These are phyloP conservation scores for Tenthredo amoena DNA, from an alignment of 2,888 invertebrate species.

Conservation along the genomic window DNA sequence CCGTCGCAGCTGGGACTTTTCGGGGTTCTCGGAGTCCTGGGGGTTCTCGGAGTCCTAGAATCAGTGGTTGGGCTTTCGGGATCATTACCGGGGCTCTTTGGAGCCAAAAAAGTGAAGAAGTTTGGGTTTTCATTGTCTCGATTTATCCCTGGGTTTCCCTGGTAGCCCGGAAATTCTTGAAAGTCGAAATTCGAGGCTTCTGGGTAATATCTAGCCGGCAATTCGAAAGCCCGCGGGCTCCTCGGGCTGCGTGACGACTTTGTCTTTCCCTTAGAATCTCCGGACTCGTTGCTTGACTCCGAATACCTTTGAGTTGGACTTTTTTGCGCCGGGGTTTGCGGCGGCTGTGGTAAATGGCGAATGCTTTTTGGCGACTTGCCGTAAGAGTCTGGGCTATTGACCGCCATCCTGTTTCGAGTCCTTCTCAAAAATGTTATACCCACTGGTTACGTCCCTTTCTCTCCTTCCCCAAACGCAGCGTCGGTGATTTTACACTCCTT, in stretches of 20 bases:
- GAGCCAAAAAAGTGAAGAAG: conserved; percentile 37
- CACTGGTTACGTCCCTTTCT: background rate
- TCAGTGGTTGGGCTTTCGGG: conserved; percentile 51
- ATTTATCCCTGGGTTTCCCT: background rate
- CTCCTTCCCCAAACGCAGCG: background rate
- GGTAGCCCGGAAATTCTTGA: conserved; percentile 61
- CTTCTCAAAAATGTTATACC: background rate
- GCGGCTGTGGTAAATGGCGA: conserved; percentile 80
- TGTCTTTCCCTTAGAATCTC: conserved; percentile 74
- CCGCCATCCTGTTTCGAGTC: conserved; percentile 77
- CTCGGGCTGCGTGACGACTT: conserved; percentile 81
- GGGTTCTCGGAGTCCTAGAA: conserved; percentile 60
- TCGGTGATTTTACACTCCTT: conserved; percentile 5
- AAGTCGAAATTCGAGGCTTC: conserved; percentile 70
- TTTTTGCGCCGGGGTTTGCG: conserved; percentile 81
- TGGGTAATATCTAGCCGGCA: conserved; percentile 68
- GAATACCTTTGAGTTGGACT: conserved; percentile 80
- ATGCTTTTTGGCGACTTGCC: conserved; percentile 82
- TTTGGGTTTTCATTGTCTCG: conserved; percentile 13
- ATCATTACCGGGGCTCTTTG: background rate
- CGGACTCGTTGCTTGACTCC: conserved; percentile 60
- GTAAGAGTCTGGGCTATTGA: conserved; percentile 82
- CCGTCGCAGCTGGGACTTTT: conserved; percentile 53
- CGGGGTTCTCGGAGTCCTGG: conserved; percentile 55
- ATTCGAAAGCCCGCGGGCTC: conserved; percentile 69